Conservation (phyloP, 2,797 vertebrate species). For the Paratrypauchen microcephalus region DNA sequence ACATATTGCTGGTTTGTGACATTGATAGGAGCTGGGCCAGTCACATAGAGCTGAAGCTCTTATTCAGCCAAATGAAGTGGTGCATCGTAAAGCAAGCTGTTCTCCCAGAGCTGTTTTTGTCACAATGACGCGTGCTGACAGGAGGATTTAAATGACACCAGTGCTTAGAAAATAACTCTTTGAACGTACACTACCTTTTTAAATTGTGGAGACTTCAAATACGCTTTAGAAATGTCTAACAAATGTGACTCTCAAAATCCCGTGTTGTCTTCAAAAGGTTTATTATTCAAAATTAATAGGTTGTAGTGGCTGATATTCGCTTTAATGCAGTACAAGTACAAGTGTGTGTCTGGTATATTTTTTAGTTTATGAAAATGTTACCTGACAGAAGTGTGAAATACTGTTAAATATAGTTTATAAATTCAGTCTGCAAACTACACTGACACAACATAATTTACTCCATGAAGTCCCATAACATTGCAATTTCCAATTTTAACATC, state of each 20-base stretch:
- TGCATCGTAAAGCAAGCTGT: constrained; percentile 50
- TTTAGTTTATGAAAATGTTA: constrained; percentile 5
- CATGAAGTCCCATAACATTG: neutral
- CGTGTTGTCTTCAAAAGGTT: constrained; percentile 4
- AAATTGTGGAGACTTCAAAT: constrained; percentile 33
- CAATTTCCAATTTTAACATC: neutral
- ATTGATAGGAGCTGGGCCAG: constrained; percentile 30
- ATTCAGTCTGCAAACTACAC: neutral
- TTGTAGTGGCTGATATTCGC: constrained; percentile 34
- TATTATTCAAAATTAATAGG: constrained; percentile 28
- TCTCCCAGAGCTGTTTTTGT: constrained; percentile 44
- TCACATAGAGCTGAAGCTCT: constrained; percentile 29
- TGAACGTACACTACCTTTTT: constrained; percentile 48
- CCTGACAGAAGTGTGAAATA: neutral
- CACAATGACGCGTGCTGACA: constrained; percentile 38
- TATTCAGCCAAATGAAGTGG: constrained; percentile 57
- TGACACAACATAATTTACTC: neutral
- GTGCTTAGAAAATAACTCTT: constrained; percentile 45
- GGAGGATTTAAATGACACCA: constrained; percentile 52
- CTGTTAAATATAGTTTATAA: neutral
- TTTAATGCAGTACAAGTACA: constrained; percentile 16
- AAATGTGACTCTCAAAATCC: constrained; percentile 19
- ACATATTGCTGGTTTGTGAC: constrained; percentile 50
- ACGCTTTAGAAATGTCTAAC: constrained; percentile 29
- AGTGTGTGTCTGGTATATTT: constrained; percentile 2